phyloP scores from a whole-genome alignment of 23 tunicate genomes.

The Corella eumyota region DNA sequence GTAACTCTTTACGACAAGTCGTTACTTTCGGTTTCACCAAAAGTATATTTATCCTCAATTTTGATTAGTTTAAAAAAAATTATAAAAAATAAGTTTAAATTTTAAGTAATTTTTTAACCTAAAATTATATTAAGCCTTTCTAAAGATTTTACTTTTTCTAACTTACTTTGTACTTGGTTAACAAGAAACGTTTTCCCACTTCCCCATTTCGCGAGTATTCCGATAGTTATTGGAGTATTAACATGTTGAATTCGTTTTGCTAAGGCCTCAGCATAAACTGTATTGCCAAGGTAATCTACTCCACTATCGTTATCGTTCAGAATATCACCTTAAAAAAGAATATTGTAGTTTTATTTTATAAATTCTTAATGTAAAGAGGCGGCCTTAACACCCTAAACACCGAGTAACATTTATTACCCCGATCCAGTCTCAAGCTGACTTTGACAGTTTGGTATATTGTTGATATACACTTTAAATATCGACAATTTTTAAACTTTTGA shows the following conservation, averaged over 20 bases:
- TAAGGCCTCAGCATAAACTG: constrained; percentile 75
- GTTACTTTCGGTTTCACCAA: no score
- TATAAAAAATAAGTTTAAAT: no score
- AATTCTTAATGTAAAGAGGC: background rate
- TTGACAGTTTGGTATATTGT: no score
- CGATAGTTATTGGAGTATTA: constrained; percentile 67
- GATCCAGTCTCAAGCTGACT: no score
- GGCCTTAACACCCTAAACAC: background rate
- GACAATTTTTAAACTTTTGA: no score
- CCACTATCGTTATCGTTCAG: constrained; percentile 70
- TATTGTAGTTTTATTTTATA: background rate
- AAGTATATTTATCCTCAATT: no score
- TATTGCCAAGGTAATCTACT: constrained; percentile 54
- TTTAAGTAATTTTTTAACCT: no score
- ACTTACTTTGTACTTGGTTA: constrained; percentile 39
- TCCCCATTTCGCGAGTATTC: constrained; percentile 83
- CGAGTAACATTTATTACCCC: no score
- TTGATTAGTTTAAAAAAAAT: no score
- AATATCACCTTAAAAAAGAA: constrained; percentile 30
- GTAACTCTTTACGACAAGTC: no score
- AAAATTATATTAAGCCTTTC: no score
- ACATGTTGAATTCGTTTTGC: constrained; percentile 65
- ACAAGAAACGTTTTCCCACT: constrained; percentile 86
- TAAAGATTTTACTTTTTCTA: no score
- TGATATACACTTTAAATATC: background rate